Evolutionary conservation across 2,797 vertebrate genomes (phyloP).

Genomic region (Channallabes apus): DNA sequence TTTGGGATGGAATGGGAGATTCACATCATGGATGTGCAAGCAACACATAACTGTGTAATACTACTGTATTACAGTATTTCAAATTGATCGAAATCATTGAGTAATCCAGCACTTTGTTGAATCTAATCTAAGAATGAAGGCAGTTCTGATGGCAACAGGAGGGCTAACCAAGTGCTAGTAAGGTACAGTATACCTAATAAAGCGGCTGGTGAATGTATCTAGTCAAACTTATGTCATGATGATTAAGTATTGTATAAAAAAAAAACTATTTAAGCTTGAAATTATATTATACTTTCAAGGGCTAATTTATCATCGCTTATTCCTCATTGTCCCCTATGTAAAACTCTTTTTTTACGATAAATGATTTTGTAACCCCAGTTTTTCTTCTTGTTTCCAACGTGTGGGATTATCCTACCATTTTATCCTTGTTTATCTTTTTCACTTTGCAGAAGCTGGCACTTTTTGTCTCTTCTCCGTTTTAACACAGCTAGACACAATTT

Average conservation of each 20-base stretch:
- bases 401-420: background rate
- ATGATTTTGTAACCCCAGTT: background rate
- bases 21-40: too few species aligned
- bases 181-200: too few species aligned
- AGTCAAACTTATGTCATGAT: background rate
- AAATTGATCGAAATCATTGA: too few species aligned
- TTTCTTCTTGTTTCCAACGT: background rate
- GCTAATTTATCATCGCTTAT: background rate
- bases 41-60: too few species aligned
- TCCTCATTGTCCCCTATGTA: background rate
- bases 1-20: too few species aligned
- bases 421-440: background rate
- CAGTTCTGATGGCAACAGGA: too few species aligned
- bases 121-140: too few species aligned
- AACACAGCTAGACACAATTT: conserved; percentile 37
- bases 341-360: background rate
- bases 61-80: too few species aligned
- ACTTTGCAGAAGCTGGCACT: conserved; percentile 14
- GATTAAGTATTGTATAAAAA: background rate
- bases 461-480: conserved; percentile 32
- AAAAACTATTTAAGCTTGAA: background rate
- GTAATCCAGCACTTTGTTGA: too few species aligned
- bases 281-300: background rate
- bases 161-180: too few species aligned
- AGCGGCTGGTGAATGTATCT: too few species aligned